A percentile compares a stretch with the other conserved stretches of the same genome.
These are phyloP conservation scores for Chloroclysta siterata DNA, from an alignment of 2,888 invertebrate genomes.

Conservation along the genomic window DNA sequence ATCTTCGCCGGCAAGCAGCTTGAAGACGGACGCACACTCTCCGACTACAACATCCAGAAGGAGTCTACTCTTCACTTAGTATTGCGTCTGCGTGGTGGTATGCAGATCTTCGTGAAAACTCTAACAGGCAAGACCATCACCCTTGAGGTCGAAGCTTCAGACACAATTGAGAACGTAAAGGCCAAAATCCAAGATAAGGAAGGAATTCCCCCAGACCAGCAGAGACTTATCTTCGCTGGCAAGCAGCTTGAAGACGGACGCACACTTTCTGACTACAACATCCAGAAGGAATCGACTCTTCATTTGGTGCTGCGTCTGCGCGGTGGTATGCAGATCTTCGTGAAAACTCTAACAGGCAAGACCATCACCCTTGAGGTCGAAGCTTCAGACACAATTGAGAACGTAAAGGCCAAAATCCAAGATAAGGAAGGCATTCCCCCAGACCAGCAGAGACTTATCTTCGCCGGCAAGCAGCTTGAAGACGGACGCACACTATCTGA, in stretches of 20 bases:
- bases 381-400: slow-evolving; percentile 40
- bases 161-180: slow-evolving; percentile 42
- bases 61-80: slow-evolving; percentile 42
- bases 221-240: slow-evolving; percentile 41
- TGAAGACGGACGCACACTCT: slow-evolving; percentile 40
- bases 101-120: slow-evolving; percentile 44
- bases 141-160: slow-evolving; percentile 38
- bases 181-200: slow-evolving; percentile 44
- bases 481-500: slow-evolving; percentile 41
- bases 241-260: slow-evolving; percentile 43
- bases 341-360: slow-evolving; percentile 40
- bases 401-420: slow-evolving; percentile 41
- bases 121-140: slow-evolving; percentile 41
- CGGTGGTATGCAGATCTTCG: slow-evolving; percentile 46
- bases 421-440: slow-evolving; percentile 44
- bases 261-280: slow-evolving; percentile 41
- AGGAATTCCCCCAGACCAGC: slow-evolving; percentile 43
- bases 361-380: slow-evolving; percentile 41
- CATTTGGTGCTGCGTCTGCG: slow-evolving; percentile 42
- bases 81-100: slow-evolving; percentile 42
- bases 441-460: slow-evolving; percentile 41
- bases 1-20: slow-evolving; percentile 43
- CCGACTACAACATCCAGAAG: slow-evolving; percentile 43
- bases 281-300: slow-evolving; percentile 41
- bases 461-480: slow-evolving; percentile 43